Evolutionary conservation across 2,113 vertebrate species (phyloP), one percentile per base, ranked within the genome.

Genomic region (Pangasianodon hypophthalmus): DNA sequence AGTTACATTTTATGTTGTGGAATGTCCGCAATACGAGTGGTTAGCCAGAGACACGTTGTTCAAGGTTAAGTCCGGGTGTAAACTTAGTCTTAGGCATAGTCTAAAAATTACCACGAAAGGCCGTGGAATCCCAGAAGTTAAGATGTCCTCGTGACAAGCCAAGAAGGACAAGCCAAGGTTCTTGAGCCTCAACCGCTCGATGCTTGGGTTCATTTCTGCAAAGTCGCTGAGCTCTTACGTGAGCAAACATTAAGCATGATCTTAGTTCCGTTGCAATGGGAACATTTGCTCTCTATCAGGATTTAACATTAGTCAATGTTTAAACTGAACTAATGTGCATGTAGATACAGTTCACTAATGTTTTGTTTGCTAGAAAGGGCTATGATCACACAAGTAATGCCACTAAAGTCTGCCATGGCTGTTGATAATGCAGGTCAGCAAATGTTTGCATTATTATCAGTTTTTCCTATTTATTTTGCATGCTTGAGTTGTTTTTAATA

Each of bases 291-390:
- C 41, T 50, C 29, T 56, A 58, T 87, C 86, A 87, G 52, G 69
- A 60, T 41, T 87, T 77, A 54, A 56, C 67, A 24, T 87, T 87
- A 44, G 86, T 87, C 50, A 77, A 58, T 87, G 52, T 87, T 87
- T 77, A 87, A 75, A 85, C 77, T 84, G 92, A 93, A 83, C 85
- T 92, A 89, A 92, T 69, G 69, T 46, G 85, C 46, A 26, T 77
- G 69, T 85, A 41, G 29, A 92, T 91, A 94, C 91, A 92, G 86
- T 32, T 56, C n/a, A 62, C 6, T 81, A 37, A 52, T 50, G 44
- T 48, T 32, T 32, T 89, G 82, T 89, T 89, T 84, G 88, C 64
- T 19, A 13, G 64, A 56, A 88, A 41, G 54, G 21, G 80, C 64
- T 56, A 48, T 37, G 87, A 88, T 75, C 81, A 89, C 75, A 82